Base-by-base conservation (phyloP, 2,113 vertebrate genomes). In the Chaetodon auriga region DNA sequence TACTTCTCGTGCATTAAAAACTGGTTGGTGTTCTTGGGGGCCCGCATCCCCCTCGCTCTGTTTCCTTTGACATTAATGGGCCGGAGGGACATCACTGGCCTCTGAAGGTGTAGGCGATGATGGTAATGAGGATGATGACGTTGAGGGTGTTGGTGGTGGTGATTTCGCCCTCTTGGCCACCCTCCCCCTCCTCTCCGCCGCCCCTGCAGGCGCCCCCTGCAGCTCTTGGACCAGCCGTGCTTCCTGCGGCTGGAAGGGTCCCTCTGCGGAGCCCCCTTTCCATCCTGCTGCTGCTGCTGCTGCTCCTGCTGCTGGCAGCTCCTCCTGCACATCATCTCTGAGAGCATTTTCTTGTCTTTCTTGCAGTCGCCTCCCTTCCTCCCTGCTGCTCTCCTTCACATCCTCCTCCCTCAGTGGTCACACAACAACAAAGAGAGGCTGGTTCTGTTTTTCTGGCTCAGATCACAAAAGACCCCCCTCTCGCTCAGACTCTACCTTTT, bases 1-100 rank as follows among this genome's bases (percentile, higher is more conserved):
- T 97, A 97, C 89, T 97, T 97, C 86, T 97, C 97, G 18, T 94
- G 93, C 97, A 97, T 97, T 48, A 97, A 92, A 83, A 97, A 97
- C 93, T 97, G 97, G 93, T 97, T 97, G 73, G 96, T 97, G 94
- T 97, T 97, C 82, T 96, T 94, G 3, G 97, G 97, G 5, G 97
- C 96, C 21, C 95, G 91, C 96, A 97, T 97, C 8, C 97, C 97
- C 54, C 94, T 93, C 0, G 95, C 96, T 23, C 95, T 76, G 86
- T 92, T 94, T 6, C 96, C 97, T 82, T 95, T 88, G 2, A 96
- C 61, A 65, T 97, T 96, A n/a, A 96, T 92, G 5, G 96, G 97
- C 30, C 97, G 94, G 57, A 97, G 91, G 0, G 95, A 86, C 86
- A 83, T 63, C 55, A 43, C 57, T 30, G 53, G 60, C 82, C 69